Evolutionary conservation across 2,113 vertebrate species (phyloP).

Genomic region (Orycteropus afer): DNA sequence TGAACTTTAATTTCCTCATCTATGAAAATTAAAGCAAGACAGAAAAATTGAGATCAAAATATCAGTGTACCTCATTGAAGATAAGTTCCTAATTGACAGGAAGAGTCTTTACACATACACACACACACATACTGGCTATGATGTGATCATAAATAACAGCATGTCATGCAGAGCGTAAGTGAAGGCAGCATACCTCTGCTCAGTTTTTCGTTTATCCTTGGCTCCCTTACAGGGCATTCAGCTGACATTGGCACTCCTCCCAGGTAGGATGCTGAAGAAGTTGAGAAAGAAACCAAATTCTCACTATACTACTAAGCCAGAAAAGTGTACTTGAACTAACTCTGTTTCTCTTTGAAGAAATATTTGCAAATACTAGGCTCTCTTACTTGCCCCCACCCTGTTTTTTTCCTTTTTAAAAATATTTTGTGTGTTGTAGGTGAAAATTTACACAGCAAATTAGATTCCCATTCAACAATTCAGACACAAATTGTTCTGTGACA

Average conservation of each 20-base stretch:
- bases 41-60: background rate
- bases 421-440: too few relatives aligned
- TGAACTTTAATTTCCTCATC: background rate
- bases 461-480: too few relatives aligned
- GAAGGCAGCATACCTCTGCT: background rate
- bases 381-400: background rate
- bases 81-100: background rate
- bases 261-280: background rate
- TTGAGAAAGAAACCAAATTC: background rate
- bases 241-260: background rate
- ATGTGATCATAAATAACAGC: background rate
- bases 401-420: too few relatives aligned
- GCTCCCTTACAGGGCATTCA: accelerated
- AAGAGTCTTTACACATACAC: background rate
- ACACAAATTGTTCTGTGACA: too few relatives aligned
- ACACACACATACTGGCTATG: background rate
- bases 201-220: background rate
- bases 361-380: background rate
- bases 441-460: too few relatives aligned
- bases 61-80: background rate
- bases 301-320: background rate
- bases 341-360: background rate
- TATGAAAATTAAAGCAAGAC: background rate
- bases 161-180: background rate
- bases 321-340: constrained; percentile 9